Conservation (phyloP, 2,113 vertebrate species). For the Ageneiosus marmoratus region DNA sequence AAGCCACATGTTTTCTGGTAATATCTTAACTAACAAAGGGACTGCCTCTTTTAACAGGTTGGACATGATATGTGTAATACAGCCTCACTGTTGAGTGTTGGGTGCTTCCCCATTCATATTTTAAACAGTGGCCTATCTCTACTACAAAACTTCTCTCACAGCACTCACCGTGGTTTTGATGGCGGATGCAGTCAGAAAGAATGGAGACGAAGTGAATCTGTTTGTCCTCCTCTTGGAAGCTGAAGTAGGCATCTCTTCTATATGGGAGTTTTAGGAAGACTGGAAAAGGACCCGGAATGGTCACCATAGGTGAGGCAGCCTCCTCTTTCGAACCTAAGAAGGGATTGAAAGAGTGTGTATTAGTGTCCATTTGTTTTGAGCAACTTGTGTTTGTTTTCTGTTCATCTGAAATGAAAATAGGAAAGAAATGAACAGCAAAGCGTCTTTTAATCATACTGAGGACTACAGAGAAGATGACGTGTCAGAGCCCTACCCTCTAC, state of each 20-base stretch:
- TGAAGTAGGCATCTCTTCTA: slow-evolving; percentile 78
- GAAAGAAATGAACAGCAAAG: neutral
- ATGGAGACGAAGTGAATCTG: slow-evolving; percentile 73
- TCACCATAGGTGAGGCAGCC: slow-evolving; percentile 62
- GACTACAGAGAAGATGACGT: too few relatives aligned
- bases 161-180: slow-evolving; percentile 79
- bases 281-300: slow-evolving; percentile 73
- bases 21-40: neutral
- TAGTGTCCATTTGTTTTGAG: neutral
- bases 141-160: neutral
- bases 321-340: slow-evolving; percentile 73
- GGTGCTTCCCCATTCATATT: neutral
- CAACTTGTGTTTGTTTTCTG: neutral
- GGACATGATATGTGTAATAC: neutral
- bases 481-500: neutral
- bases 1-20: neutral
- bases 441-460: neutral
- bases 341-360: neutral
- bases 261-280: slow-evolving; percentile 86
- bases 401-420: neutral
- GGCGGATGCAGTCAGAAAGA: slow-evolving; percentile 81
- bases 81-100: neutral
- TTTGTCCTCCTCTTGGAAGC: slow-evolving; percentile 71
- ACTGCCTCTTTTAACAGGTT: neutral
- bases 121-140: neutral